Evolutionary conservation across 2,113 vertebrate genomes (phyloP).

Genomic region (Xiphophorus couchianus): DNA sequence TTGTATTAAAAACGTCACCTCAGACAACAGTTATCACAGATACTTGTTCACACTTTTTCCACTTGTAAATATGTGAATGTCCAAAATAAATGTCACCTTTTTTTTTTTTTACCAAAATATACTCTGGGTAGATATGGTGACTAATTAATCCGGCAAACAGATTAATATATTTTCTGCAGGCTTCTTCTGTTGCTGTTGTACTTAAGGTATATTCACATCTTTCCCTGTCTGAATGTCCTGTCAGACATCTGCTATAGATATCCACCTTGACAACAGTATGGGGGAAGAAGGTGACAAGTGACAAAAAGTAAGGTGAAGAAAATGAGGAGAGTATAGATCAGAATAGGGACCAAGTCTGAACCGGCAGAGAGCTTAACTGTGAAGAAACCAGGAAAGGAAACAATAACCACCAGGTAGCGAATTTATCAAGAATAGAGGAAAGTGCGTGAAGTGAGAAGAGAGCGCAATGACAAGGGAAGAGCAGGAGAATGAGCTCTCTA

Average conservation of each 20-base stretch:
- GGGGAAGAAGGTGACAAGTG: constrained; percentile 47
- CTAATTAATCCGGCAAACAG: constrained; percentile 17
- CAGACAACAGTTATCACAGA: no score
- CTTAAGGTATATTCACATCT: constrained; percentile 67
- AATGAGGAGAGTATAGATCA: constrained; percentile 46
- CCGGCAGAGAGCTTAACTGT: constrained; percentile 10
- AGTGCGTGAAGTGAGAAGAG: constrained; percentile 42
- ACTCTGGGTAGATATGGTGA: constrained; percentile 20
- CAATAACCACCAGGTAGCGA: constrained; percentile 51
- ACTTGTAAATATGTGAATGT: no score
- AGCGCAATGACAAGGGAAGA: constrained; percentile 57
- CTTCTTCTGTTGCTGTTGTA: constrained; percentile 15
- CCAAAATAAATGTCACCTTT: no score
- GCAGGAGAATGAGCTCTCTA: constrained; percentile 64
- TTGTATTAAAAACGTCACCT: no score
- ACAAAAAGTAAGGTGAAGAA: constrained; percentile 48
- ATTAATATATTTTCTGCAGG: constrained; percentile 20
- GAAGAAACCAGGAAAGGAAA: constrained; percentile 32
- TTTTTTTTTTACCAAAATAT: no score
- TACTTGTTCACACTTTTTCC: no score
- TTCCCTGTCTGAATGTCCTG: constrained; percentile 77
- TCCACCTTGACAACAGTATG: constrained; percentile 48
- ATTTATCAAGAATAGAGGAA: constrained; percentile 57
- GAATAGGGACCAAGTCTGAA: constrained; percentile 25
- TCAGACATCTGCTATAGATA: constrained; percentile 82